Conservation (phyloP, 2,113 vertebrate species). For the Chionis minor region DNA sequence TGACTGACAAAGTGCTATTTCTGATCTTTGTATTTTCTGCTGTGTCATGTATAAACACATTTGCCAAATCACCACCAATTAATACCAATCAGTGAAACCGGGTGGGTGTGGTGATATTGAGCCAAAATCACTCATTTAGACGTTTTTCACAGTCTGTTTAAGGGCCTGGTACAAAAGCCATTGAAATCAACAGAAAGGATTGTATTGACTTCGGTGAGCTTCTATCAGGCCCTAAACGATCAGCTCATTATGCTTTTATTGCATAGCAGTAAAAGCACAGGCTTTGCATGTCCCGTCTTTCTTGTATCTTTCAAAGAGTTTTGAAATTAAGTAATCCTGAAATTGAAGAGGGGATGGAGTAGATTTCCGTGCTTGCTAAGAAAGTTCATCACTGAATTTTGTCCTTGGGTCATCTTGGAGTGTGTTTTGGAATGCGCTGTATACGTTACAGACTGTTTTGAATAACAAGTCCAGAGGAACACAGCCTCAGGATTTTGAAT, state of each 20-base stretch:
- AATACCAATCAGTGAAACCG: not conserved
- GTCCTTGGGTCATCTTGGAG: not conserved
- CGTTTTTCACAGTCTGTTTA: not conserved
- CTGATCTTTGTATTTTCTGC: slow-evolving; percentile 27
- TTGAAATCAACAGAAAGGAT: not conserved
- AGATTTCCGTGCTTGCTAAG: not conserved
- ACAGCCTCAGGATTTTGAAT: not conserved
- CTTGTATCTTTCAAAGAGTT: not conserved
- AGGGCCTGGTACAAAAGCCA: not conserved
- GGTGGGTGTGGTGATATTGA: not conserved
- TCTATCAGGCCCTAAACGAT: not conserved
- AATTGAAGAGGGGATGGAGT: not conserved
- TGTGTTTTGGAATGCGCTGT: not conserved
- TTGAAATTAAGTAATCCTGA: not conserved
- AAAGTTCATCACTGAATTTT: not conserved
- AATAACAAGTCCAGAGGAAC: not conserved
- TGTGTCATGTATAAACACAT: not conserved
- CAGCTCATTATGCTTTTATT: slow-evolving; percentile 34
- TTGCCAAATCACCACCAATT: not conserved
- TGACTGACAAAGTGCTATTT: slow-evolving; percentile 19
- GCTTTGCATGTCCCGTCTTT: slow-evolving; percentile 14
- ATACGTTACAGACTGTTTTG: not conserved
- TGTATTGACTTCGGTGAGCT: not conserved
- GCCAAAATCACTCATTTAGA: not conserved
- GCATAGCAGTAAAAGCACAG: slow-evolving; percentile 4